Evolutionary conservation across 2,888 invertebrate species (phyloP).

Genomic region (Panorpa germanica): DNA sequence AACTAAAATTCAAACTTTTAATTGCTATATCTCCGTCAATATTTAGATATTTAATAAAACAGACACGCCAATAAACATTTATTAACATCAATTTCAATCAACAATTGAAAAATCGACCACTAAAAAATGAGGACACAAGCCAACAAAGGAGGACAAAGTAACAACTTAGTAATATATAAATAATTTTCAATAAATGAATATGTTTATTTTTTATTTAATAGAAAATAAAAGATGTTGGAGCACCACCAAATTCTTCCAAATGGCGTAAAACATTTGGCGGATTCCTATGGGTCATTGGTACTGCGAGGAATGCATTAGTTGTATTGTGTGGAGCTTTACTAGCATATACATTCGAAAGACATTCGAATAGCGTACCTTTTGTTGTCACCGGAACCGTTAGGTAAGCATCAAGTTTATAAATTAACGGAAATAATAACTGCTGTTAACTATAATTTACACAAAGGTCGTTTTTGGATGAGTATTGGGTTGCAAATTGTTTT

Average conservation of each 20-base stretch:
- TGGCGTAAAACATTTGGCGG: conserved; percentile 29
- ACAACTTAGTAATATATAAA: conserved; percentile 1
- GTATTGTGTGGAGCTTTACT: conserved; percentile 53
- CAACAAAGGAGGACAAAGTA: no score
- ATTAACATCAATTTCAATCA: no score
- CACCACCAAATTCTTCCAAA: conserved; percentile 22
- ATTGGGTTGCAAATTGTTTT: no score
- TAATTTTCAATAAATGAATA: conserved; percentile 7
- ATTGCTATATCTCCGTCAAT: no score
- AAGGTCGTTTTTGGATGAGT: no score
- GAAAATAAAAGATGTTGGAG: conserved; percentile 54
- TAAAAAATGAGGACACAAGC: no score
- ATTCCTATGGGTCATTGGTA: conserved; percentile 56
- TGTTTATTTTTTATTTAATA: conserved; percentile 20
- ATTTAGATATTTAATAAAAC: no score
- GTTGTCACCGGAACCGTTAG: conserved; percentile 53
- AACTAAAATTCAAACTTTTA: no score
- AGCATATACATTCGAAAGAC: conserved; percentile 37
- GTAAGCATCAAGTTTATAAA: conserved; percentile 18
- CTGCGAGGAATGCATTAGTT: conserved; percentile 68
- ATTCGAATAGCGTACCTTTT: conserved; percentile 37
- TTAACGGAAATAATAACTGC: no score
- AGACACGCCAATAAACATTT: no score
- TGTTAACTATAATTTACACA: no score
- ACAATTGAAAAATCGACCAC: no score